phyloP scores from a whole-genome alignment of 2,888 invertebrate genomes.

The Acrocyrtus sp. region DNA sequence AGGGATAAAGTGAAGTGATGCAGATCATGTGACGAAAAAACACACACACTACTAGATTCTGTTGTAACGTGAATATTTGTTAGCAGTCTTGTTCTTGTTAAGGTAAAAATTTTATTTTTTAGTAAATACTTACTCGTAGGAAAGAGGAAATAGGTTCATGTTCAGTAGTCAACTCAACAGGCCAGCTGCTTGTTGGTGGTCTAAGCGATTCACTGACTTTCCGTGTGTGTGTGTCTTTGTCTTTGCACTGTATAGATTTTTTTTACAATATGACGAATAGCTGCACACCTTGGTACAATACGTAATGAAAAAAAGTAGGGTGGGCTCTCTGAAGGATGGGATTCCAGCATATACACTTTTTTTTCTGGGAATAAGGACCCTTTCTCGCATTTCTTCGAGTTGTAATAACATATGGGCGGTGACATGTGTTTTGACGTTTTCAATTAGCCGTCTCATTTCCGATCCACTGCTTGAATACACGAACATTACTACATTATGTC shows the following conservation, averaged over 20 bases:
- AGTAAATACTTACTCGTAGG: not conserved
- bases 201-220: conserved; percentile 23
- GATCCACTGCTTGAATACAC: conserved; percentile 24
- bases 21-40: conserved; percentile 36
- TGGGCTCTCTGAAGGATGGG: no score
- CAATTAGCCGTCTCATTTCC: conserved; percentile 62
- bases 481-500: not conserved
- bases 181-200: conserved; percentile 38
- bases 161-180: not conserved
- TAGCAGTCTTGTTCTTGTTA: no score
- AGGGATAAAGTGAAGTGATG: conserved; percentile 37
- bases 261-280: no score
- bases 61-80: no score
- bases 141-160: no score
- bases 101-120: not conserved
- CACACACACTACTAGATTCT: no score
- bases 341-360: not conserved
- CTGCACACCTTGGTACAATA: no score
- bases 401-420: conserved; percentile 58
- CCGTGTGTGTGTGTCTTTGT: conserved; percentile 8
- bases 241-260: not conserved
- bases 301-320: no score
- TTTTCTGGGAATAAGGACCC: conserved; percentile 14
- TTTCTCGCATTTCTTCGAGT: conserved; percentile 18
- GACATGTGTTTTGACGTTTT: conserved; percentile 62